These are phyloP conservation scores for Nemoura dubitans DNA, from an alignment of 2,888 invertebrate species.

Conservation along the genomic window DNA sequence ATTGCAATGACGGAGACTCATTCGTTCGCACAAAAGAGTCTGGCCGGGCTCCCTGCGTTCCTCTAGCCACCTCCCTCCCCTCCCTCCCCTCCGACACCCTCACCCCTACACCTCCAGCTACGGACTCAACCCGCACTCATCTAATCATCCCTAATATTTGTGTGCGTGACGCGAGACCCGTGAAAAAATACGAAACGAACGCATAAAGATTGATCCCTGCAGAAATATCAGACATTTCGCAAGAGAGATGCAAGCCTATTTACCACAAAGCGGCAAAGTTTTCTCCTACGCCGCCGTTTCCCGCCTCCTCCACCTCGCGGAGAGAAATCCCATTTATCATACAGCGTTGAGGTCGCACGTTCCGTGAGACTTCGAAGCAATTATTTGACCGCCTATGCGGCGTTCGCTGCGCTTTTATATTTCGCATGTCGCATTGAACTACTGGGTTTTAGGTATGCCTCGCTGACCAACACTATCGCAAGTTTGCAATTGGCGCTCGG, in stretches of 20 bases:
- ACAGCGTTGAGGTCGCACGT: no score
- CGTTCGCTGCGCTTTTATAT: background rate
- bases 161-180: background rate
- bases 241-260: background rate
- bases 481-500: background rate
- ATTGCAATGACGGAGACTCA: background rate
- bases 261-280: background rate
- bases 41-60: no score
- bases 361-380: background rate
- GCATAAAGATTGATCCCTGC: background rate
- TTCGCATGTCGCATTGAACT: no score
- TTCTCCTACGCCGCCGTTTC: background rate
- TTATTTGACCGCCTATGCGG: background rate
- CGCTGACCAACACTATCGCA: background rate
- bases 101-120: background rate
- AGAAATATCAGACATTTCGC: background rate
- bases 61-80: background rate
- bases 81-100: background rate
- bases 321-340: no score
- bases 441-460: no score
- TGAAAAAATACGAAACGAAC: background rate
- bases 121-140: background rate
- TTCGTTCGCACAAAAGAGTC: constrained; percentile 4
- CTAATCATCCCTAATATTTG: constrained; percentile 7
- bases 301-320: no score